Percentiles rank a stretch among this genome's conserved stretches.
Conservation (phyloP, 2,113 vertebrate species). For the Conger conger region DNA sequence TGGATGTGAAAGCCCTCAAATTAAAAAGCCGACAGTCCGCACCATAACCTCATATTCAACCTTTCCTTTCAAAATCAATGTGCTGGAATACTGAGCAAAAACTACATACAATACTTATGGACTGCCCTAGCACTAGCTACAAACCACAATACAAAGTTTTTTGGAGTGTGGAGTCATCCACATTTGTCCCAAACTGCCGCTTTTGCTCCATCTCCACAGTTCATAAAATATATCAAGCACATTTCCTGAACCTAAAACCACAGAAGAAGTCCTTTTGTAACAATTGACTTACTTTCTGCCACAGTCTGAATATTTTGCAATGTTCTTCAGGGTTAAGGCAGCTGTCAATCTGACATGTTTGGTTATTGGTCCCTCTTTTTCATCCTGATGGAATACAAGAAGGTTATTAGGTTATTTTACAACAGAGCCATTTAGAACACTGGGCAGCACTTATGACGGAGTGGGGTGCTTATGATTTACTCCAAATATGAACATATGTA, state of each 20-base stretch:
- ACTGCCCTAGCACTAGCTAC: too few species aligned
- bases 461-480: neutral
- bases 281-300: slow-evolving; percentile 87
- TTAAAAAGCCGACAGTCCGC: too few species aligned
- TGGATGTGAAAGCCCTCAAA: too few species aligned
- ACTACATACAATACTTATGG: too few species aligned
- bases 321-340: slow-evolving; percentile 99
- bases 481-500: neutral
- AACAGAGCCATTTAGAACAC: neutral
- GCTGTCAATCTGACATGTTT: slow-evolving; percentile 99
- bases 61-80: too few species aligned
- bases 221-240: neutral
- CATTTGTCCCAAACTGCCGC: too few species aligned
- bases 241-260: neutral
- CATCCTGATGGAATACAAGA: slow-evolving; percentile 74
- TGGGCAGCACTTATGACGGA: neutral
- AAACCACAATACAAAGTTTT: too few species aligned
- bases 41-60: too few species aligned
- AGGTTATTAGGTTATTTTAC: neutral
- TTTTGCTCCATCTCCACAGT: too few species aligned
- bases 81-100: too few species aligned
- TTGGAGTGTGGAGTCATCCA: too few species aligned
- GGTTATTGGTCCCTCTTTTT: slow-evolving; percentile 99
- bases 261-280: neutral
- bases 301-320: slow-evolving; percentile 98